Base-by-base conservation (phyloP, 2,797 vertebrate species). In the Microctenopoma stevenorrisi region DNA sequence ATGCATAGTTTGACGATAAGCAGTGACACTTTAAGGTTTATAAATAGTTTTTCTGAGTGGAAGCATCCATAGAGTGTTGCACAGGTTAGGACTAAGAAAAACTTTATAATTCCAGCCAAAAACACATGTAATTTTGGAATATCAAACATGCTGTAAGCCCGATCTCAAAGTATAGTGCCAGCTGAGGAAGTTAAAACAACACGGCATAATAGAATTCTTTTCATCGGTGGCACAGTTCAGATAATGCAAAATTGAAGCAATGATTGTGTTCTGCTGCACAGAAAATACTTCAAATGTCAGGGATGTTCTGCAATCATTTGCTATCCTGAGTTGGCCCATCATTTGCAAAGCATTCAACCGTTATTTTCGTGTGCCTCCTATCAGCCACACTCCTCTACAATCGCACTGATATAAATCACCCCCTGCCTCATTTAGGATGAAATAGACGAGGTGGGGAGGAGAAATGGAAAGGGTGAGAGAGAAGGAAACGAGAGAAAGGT, bases 241-340 rank as follows among this genome's bases (percentile, higher is more conserved):
- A 72, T 48, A 76, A 78, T 53, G 37, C 55, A 68, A 79, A 85
- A 82, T 67, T 68, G 74, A 79, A 79, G 77, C 76, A 84, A 86
- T 88, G 78, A 77, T 68, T 74, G 72, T 69, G 76, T 73, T 86
- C 74, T 64, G 65, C 64, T 44, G 70, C 68, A 73, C 67, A 81
- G 62, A 62, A 78, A 74, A 84, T 75, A 81, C 64, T 84, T 86
- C 59, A 89, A 86, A 84, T 78, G 74, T 82, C 82, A 84, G 64
- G 43, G 74, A 85, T 85, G 74, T 77, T 85, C 75, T 63, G 67
- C 78, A 87, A 75, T 88, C 75, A 74, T 80, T 74, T 75, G 51
- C 74, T 25, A 65, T 63, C 56, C 67, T 50, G 62, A 72, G 74
- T 78, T 72, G 65, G 74, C 56, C 72, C 73, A 74, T 88, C 53